Conservation (phyloP, 1,140 invertebrate species). For the Anastatus disparis region DNA sequence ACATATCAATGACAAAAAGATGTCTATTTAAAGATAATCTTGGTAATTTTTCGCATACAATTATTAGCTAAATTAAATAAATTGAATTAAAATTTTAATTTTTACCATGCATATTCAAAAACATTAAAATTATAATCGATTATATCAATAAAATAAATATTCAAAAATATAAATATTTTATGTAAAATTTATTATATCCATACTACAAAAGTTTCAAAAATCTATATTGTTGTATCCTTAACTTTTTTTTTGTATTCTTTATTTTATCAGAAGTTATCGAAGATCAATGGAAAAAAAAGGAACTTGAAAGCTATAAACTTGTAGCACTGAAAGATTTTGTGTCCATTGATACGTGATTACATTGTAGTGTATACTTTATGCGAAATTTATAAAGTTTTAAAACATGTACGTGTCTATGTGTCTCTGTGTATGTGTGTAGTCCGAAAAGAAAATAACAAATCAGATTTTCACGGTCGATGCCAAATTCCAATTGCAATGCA, state of each 20-base stretch:
- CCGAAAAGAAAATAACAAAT: neutral
- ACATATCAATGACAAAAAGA: too few species aligned
- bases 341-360: slow-evolving; percentile 8
- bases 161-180: too few species aligned
- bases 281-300: neutral
- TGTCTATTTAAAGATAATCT: too few species aligned
- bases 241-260: neutral
- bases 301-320: neutral
- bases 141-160: too few species aligned
- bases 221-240: too few species aligned
- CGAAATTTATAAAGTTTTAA: slow-evolving; percentile 14
- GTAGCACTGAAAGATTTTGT: slow-evolving; percentile 1
- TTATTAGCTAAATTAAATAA: too few species aligned
- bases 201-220: neutral
- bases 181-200: neutral
- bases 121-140: too few species aligned
- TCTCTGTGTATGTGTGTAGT: too few species aligned
- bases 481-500: slow-evolving; percentile 4
- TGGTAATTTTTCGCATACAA: too few species aligned
- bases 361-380: slow-evolving; percentile 16
- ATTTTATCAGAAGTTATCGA: neutral
- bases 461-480: slow-evolving; percentile 19
- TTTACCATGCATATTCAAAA: too few species aligned
- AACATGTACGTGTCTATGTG: too few species aligned
- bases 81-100: too few species aligned